These are phyloP conservation scores for Scopus umbretta DNA, from an alignment of 2,113 vertebrate genomes.

Conservation along the genomic window DNA sequence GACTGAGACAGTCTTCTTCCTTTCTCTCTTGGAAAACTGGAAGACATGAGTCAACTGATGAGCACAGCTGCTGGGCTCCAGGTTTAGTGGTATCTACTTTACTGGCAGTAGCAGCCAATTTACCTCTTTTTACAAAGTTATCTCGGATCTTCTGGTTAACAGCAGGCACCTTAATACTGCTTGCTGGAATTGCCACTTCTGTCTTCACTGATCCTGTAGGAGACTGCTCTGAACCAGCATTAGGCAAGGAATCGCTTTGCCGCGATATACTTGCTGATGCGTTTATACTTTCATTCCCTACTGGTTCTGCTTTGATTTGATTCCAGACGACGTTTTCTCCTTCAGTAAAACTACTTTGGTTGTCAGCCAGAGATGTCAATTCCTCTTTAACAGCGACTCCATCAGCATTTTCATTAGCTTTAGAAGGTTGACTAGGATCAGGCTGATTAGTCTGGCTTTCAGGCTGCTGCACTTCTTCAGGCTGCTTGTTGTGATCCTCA, in stretches of 20 bases:
- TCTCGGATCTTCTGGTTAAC: conserved; percentile 66
- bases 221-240: conserved; percentile 30
- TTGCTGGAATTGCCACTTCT: conserved; percentile 46
- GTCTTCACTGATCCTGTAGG: conserved; percentile 8
- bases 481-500: conserved; percentile 72
- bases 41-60: conserved; percentile 58
- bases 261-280: not conserved
- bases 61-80: conserved; percentile 22
- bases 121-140: conserved; percentile 64
- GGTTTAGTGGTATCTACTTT: conserved; percentile 20
- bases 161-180: conserved; percentile 51
- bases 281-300: conserved; percentile 24
- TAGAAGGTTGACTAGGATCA: conserved; percentile 33
- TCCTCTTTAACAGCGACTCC: conserved; percentile 53
- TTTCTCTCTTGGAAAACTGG: conserved; percentile 68
- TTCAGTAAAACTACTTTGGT: not conserved
- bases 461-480: conserved; percentile 39
- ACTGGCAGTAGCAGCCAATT: conserved; percentile 8
- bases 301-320: conserved; percentile 54
- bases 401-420: conserved; percentile 26
- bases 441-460: conserved; percentile 41
- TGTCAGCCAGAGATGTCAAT: conserved; percentile 15
- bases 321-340: conserved; percentile 15
- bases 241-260: conserved; percentile 23
- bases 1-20: conserved; percentile 40